These are phyloP conservation scores for Morpho achilles DNA, from an alignment of 2,888 invertebrate species.

Conservation along the genomic window DNA sequence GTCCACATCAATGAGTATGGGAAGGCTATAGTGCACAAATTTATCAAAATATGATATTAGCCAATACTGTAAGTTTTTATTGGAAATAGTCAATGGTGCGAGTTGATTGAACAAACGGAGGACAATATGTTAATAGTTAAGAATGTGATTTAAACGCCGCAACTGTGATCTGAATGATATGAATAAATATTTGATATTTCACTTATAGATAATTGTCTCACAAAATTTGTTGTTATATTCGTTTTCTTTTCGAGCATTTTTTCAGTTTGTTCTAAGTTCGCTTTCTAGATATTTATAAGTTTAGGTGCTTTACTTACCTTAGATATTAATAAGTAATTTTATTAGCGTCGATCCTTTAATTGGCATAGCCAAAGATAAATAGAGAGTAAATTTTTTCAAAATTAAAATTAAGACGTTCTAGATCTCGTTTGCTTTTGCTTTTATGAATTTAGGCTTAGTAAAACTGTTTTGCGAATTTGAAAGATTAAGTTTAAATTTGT, in stretches of 20 bases:
- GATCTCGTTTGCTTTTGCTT: conserved; percentile 37
- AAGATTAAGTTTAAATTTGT: conserved; percentile 20
- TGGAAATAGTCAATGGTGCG: conserved; percentile 61
- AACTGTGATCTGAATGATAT: conserved; percentile 81
- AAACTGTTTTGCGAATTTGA: conserved; percentile 32
- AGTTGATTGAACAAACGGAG: conserved; percentile 68
- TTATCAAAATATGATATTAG: conserved; percentile 44
- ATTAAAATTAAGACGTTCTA: conserved; percentile 26
- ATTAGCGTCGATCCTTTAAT: conserved; percentile 54
- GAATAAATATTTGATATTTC: conserved; percentile 79
- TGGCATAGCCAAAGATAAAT: conserved; percentile 77
- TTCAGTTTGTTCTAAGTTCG: conserved; percentile 42
- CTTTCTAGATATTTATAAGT: conserved; percentile 44
- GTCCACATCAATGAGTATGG: conserved; percentile 83
- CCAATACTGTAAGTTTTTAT: conserved; percentile 42
- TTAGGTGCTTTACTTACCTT: conserved; percentile 70
- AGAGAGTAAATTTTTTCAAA: conserved; percentile 63
- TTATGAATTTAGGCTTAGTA: conserved; percentile 27
- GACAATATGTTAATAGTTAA: conserved; percentile 78
- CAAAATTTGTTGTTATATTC: conserved; percentile 50
- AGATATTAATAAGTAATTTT: conserved; percentile 49
- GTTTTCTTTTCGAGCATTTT: conserved; percentile 32
- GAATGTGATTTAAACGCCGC: conserved; percentile 79
- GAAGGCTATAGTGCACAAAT: conserved; percentile 44
- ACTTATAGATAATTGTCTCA: conserved; percentile 76